These are phyloP conservation scores for Chrysomela aeneicollis DNA, from an alignment of 2,888 invertebrate species.

Conservation along the genomic window DNA sequence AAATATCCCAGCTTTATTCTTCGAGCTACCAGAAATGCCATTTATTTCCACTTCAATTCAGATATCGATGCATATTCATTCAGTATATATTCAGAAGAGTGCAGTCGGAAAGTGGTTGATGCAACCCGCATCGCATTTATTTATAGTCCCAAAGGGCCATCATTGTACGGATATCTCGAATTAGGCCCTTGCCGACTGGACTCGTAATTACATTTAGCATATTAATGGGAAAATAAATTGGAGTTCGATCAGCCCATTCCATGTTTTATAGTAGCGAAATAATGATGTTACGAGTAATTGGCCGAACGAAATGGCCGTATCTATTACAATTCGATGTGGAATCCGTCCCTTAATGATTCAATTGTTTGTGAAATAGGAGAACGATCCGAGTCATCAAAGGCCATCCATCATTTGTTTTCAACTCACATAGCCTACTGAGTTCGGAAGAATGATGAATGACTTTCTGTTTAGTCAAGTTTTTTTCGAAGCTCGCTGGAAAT, in stretches of 20 bases:
- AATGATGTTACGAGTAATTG: slow-evolving; percentile 30
- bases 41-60: too few species aligned
- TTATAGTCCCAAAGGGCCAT: slow-evolving; percentile 38
- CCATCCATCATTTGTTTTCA: not conserved
- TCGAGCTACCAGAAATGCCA: too few species aligned
- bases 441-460: not conserved
- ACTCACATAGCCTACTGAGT: not conserved
- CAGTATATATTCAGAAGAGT: not conserved
- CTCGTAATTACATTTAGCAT: slow-evolving; percentile 53
- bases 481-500: not conserved
- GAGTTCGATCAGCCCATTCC: slow-evolving; percentile 51
- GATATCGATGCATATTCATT: too few species aligned
- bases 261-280: slow-evolving; percentile 38
- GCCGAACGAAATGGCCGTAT: slow-evolving; percentile 16
- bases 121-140: slow-evolving; percentile 35
- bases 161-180: slow-evolving; percentile 39
- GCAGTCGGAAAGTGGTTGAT: slow-evolving; percentile 18
- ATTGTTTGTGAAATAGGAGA: slow-evolving; percentile 15
- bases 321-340: slow-evolving; percentile 14
- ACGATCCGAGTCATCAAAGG: not conserved
- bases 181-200: slow-evolving; percentile 44
- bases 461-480: not conserved
- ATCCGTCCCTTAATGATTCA: slow-evolving; percentile 14
- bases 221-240: slow-evolving; percentile 56
- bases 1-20: too few species aligned